phyloP scores from a whole-genome alignment of 2,888 invertebrate genomes.

The Meliscaeva auricollis region DNA sequence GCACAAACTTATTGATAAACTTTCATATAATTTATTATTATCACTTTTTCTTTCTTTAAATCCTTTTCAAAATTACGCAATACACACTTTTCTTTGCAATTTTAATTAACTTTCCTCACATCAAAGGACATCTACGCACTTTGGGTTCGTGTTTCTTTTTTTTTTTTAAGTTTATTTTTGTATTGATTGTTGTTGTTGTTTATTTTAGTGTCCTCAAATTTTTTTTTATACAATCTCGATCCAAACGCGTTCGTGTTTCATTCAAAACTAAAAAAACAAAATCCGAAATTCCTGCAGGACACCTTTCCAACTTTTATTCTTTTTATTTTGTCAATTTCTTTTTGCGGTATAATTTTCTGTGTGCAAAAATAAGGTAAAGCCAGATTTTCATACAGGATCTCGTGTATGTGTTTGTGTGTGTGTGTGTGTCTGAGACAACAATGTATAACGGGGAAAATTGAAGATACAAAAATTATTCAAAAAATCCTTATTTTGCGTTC shows the following conservation, averaged over 20 bases:
- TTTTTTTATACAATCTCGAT: conserved; percentile 74
- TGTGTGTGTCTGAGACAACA: conserved; percentile 55
- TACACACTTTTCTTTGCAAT: conserved; percentile 16
- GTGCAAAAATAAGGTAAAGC: conserved; percentile 66
- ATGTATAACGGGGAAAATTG: conserved; percentile 30
- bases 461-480: conserved; percentile 25
- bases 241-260: conserved; percentile 83
- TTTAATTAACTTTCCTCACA: conserved; percentile 9
- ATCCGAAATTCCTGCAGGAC: conserved; percentile 77
- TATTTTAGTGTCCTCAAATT: conserved; percentile 24
- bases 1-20: no score
- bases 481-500: conserved; percentile 61
- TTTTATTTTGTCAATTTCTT: conserved; percentile 27
- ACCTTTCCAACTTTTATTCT: conserved; percentile 60
- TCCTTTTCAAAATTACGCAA: conserved; percentile 17
- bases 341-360: conserved; percentile 39
- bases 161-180: conserved; percentile 25
- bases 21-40: neutral
- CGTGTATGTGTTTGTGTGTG: conserved; percentile 35
- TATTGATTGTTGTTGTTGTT: conserved; percentile 32
- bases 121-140: conserved; percentile 54
- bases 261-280: conserved; percentile 82
- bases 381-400: conserved; percentile 14
- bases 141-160: neutral
- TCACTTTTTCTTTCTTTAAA: conserved; percentile 6